Conservation (phyloP, 1,140 invertebrate species). For the Heliconius congener region DNA sequence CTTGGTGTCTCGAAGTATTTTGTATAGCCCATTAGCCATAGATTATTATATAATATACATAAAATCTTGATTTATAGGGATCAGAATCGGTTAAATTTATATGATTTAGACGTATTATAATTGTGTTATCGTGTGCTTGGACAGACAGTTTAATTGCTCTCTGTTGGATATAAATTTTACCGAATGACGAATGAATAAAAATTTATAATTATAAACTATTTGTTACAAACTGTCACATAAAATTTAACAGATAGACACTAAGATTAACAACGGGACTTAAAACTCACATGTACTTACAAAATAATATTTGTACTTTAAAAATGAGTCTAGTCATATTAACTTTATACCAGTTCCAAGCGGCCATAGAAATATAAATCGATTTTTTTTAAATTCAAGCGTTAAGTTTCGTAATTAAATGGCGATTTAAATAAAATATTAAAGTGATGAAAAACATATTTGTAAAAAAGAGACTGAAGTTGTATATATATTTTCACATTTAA, state of each 20-base stretch:
- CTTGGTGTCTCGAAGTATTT: slow-evolving; percentile 20
- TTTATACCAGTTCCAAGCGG: not conserved
- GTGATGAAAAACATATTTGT: not conserved
- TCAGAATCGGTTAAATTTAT: slow-evolving; percentile 25
- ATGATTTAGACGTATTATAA: slow-evolving; percentile 13
- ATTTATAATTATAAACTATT: not conserved
- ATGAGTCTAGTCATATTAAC: slow-evolving; percentile 59
- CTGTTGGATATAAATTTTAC: slow-evolving; percentile 34
- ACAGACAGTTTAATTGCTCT: slow-evolving; percentile 33
- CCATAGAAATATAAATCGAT: not conserved
- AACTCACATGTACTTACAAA: slow-evolving; percentile 56
- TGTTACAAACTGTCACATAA: slow-evolving; percentile 7
- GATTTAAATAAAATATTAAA: not conserved
- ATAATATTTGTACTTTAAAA: slow-evolving; percentile 39
- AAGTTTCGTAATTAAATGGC: too few relatives aligned
- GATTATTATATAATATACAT: slow-evolving; percentile 4
- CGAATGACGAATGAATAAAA: not conserved
- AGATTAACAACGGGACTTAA: slow-evolving; percentile 43
- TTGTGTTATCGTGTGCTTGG: slow-evolving; percentile 36
- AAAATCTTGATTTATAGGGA: slow-evolving; percentile 15
- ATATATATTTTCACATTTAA: too few relatives aligned
- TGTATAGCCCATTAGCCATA: slow-evolving; percentile 21
- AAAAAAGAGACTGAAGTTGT: not conserved
- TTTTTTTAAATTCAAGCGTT: too few relatives aligned
- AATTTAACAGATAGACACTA: slow-evolving; percentile 48